Evolutionary conservation across 2,797 vertebrate genomes (phyloP).

Genomic region (Corythornis leucogaster): DNA sequence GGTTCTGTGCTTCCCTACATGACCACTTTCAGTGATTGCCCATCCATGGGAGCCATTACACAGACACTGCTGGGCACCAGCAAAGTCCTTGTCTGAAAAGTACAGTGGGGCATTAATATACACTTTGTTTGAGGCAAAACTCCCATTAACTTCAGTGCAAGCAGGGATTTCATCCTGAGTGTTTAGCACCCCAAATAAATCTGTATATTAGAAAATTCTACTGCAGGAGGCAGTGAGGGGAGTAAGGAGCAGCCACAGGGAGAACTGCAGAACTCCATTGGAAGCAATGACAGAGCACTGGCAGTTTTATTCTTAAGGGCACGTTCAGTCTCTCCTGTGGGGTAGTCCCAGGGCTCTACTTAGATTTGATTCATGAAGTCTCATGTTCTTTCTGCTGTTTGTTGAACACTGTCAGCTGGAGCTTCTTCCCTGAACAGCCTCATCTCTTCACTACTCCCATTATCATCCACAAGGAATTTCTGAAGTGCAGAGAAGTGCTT

Average conservation of each 20-base stretch:
- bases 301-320: background rate
- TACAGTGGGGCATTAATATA: background rate
- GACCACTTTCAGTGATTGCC: background rate
- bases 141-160: background rate
- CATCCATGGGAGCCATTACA: background rate
- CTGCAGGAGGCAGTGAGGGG: background rate
- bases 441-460: background rate
- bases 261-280: background rate
- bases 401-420: background rate
- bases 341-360: background rate
- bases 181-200: background rate
- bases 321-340: accelerated
- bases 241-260: background rate
- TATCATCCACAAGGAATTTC: background rate
- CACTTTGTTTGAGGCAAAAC: background rate
- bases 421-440: background rate
- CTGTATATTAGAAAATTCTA: background rate
- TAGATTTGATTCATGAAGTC: background rate
- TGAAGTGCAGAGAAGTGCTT: background rate
- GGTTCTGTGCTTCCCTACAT: background rate
- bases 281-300: background rate
- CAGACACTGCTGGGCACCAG: background rate
- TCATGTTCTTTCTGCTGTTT: background rate
- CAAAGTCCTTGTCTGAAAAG: background rate
- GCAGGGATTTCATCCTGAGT: background rate